Base-by-base conservation (phyloP, 1,140 invertebrate species). In the Zaprionus camerounensis region DNA sequence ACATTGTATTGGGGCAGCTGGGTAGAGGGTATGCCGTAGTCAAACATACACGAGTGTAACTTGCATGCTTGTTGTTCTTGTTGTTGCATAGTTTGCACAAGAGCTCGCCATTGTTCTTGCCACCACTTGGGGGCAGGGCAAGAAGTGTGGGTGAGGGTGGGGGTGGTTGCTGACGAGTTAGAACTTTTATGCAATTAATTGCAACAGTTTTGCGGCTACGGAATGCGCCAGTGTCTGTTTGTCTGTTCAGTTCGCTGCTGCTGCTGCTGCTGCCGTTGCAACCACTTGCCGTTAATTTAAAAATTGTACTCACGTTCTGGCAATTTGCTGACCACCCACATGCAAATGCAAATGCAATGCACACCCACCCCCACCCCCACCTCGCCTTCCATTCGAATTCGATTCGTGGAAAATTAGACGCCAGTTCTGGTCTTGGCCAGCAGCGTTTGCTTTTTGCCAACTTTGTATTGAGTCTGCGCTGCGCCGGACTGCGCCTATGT, bases 261-360 rank as follows among this genome's bases (percentile, higher is more conserved):
- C 3, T n/a, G 7, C 46, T 49, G 41, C 69, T 67, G 74, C 62
- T 62, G 53, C 38, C 15, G 36, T 34, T 55, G 53, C 75, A 85
- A 80, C 79, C 85, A 82, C 78, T 90, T 85, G 79, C 85, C 79
- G 85, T 90, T 90, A 85, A 90, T 91, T 91, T 90, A 80, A 91
- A 86, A 85, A 91, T 91, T 91, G 88, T 80, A 77, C 84, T 91
- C 88, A 91, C 88, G 88, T 88, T 91, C 84, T 63, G 67, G 81
- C 88, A 91, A 91, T 91, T 91, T 91, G 77, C 79, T 73, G 86
- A 82, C 88, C 88, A 91, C 88, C 88, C 88, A 91, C 88, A 90
- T 90, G 82, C 85, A 85, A 90, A 91, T 85, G 71, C 72, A 75
- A 72, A 71, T 71, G 24, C 59, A 69, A 58, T 44, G 9, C 55